These are phyloP conservation scores for Bellardia pandia DNA, from an alignment of 2,888 invertebrate species.

Conservation along the genomic window DNA sequence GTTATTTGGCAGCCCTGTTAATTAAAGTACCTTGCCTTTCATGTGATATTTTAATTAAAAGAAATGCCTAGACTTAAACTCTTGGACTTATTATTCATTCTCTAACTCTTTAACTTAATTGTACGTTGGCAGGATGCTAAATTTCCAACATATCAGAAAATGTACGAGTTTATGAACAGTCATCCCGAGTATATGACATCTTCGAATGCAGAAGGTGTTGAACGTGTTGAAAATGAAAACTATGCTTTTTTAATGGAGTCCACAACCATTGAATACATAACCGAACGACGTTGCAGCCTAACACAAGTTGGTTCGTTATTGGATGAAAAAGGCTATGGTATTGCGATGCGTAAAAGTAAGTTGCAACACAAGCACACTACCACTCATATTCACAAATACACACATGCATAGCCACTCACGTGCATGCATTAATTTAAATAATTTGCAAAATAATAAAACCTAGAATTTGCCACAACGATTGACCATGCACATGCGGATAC, in stretches of 20 bases:
- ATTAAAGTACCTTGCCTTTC: neutral
- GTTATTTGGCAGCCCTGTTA: too few species aligned
- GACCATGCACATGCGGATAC: neutral
- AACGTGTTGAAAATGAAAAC: conserved; percentile 84
- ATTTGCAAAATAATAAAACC: neutral
- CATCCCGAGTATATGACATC: conserved; percentile 86
- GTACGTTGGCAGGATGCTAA: conserved; percentile 87
- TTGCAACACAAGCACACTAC: neutral
- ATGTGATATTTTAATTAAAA: conserved; percentile 47
- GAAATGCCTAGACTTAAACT: neutral
- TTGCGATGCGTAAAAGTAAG: conserved; percentile 88
- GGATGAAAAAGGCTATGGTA: conserved; percentile 90
- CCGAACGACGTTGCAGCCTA: conserved; percentile 88
- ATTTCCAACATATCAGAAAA: conserved; percentile 90
- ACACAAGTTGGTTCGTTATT: conserved; percentile 87
- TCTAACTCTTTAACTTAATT: neutral
- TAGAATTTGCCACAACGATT: conserved; percentile 1
- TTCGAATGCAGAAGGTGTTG: conserved; percentile 86
- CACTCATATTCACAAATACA: neutral
- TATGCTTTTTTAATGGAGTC: conserved; percentile 93
- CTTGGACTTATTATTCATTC: neutral
- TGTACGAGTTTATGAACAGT: conserved; percentile 91
- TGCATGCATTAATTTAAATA: conserved; percentile 1
- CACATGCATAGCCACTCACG: too few species aligned
- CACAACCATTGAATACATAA: conserved; percentile 90